Evolutionary conservation across 2,888 invertebrate genomes (phyloP).

Genomic region (Yponomeuta plumbellus): DNA sequence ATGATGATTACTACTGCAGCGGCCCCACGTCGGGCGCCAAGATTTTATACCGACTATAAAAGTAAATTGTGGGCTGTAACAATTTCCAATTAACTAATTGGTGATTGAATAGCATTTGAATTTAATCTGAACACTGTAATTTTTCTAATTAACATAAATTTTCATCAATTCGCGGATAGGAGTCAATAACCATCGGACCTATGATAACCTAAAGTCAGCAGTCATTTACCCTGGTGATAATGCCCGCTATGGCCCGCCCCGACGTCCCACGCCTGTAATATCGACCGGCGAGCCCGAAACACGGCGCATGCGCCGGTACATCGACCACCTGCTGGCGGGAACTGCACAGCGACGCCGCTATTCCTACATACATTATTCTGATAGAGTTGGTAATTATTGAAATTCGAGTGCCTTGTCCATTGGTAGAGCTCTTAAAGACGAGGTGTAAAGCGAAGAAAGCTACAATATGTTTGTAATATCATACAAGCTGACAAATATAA

Average conservation of each 20-base stretch:
- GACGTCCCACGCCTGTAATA: conserved; percentile 31
- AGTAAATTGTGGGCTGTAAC: background rate
- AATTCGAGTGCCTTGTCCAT: too few relatives aligned
- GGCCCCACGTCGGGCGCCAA: conserved; percentile 10
- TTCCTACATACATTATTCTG: background rate
- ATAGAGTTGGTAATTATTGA: too few relatives aligned
- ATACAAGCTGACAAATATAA: too few relatives aligned
- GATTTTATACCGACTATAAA: background rate
- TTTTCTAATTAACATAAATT: too few relatives aligned
- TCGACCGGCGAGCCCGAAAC: conserved; percentile 33
- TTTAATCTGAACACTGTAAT: too few relatives aligned
- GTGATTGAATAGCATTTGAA: background rate
- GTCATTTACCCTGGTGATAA: conserved; percentile 54
- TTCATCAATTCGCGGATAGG: too few relatives aligned
- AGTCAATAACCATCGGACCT: conserved; percentile 44
- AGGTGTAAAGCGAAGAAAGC: too few relatives aligned
- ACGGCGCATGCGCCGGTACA: conserved; percentile 44
- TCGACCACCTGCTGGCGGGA: conserved; percentile 31
- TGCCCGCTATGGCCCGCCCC: conserved; percentile 50
- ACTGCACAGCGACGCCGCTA: background rate
- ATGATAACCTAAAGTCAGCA: conserved; percentile 55
- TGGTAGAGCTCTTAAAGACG: too few relatives aligned
- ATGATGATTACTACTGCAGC: conserved; percentile 11
- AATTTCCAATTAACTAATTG: background rate
- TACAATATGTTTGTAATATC: too few relatives aligned